These are phyloP conservation scores for Equus quagga DNA, from an alignment of 2,113 vertebrate species.

Conservation along the genomic window DNA sequence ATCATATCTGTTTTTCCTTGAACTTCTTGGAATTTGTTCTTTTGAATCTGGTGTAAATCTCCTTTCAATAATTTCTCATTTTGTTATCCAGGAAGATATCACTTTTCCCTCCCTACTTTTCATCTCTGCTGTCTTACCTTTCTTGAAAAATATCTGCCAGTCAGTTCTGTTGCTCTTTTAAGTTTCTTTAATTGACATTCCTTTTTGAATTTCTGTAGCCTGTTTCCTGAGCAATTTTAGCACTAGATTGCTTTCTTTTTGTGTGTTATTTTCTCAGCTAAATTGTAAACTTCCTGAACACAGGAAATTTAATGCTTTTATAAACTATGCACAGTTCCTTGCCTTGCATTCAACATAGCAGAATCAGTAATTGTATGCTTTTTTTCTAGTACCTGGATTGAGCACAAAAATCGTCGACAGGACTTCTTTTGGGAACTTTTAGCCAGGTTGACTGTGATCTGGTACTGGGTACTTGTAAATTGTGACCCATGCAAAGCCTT, in stretches of 20 bases:
- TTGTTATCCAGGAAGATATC: not conserved
- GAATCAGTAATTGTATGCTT: not conserved
- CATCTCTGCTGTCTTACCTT: not conserved
- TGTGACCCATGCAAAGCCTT: not conserved
- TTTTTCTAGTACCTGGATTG: not conserved
- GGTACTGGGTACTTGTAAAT: not conserved
- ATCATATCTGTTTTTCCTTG: not conserved
- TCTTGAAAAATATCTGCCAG: not conserved
- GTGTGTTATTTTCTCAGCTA: not conserved
- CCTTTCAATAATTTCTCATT: not conserved
- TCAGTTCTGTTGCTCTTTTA: not conserved
- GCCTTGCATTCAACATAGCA: not conserved
- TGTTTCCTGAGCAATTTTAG: not conserved
- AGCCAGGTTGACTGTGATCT: not conserved
- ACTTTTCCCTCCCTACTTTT: not conserved
- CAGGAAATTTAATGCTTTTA: not conserved
- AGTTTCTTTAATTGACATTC: not conserved
- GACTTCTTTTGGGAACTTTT: not conserved
- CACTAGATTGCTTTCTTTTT: not conserved
- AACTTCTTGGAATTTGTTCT: slow-evolving; percentile 6
- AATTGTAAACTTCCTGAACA: not conserved
- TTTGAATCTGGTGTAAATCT: not conserved
- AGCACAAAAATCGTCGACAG: not conserved
- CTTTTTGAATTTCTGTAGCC: not conserved
- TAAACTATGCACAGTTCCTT: not conserved